These are phyloP conservation scores for Hyposoter dolosus DNA, from an alignment of 2,888 invertebrate species.

Conservation along the genomic window DNA sequence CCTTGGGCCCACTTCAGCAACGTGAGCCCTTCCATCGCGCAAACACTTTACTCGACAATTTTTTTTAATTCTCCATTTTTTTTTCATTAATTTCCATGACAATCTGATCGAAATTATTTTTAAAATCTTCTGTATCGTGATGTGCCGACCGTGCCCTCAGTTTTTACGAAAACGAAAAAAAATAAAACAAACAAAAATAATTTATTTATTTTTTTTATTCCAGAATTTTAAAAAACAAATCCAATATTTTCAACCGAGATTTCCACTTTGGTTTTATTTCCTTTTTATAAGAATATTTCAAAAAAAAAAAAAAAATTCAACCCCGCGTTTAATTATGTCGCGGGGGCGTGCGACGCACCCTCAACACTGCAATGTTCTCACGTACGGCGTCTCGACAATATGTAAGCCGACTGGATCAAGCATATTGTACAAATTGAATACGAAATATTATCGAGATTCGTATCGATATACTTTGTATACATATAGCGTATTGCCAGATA, in stretches of 20 bases:
- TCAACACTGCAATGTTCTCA: constrained; percentile 7
- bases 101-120: background rate
- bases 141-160: no score
- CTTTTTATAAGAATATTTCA: background rate
- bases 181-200: no score
- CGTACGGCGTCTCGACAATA: background rate
- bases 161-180: no score
- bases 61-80: background rate
- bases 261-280: background rate
- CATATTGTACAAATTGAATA: constrained; percentile 80
- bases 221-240: no score
- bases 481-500: constrained; percentile 45
- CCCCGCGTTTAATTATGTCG: background rate
- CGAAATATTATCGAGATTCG: constrained; percentile 78
- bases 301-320: background rate
- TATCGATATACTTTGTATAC: constrained; percentile 50
- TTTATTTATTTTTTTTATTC: no score
- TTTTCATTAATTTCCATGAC: background rate
- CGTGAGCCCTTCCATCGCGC: constrained; percentile 51
- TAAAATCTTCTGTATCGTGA: no score
- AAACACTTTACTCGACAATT: background rate
- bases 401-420: constrained; percentile 68
- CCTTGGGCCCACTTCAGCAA: constrained; percentile 55
- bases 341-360: constrained; percentile 56
- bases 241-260: no score